These are phyloP conservation scores for Ennomos fuscantarius DNA, from an alignment of 2,888 invertebrate genomes.

Conservation along the genomic window DNA sequence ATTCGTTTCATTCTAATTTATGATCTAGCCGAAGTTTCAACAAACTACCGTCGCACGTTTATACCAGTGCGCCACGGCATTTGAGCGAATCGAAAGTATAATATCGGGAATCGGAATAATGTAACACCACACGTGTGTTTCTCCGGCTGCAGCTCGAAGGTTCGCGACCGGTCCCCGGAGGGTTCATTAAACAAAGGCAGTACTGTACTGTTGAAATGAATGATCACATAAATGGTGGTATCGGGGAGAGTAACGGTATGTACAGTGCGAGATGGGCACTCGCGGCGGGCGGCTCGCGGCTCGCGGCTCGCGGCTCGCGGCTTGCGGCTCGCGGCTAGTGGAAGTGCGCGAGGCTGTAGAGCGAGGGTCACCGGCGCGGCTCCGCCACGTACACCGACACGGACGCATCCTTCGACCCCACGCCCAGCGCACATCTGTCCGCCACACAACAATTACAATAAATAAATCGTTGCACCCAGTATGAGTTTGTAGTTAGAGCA, in stretches of 20 bases:
- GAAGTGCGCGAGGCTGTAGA: conserved; percentile 50
- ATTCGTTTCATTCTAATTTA: too few relatives aligned
- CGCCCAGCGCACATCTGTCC: conserved; percentile 90
- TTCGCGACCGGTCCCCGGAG: too few relatives aligned
- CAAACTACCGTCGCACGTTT: neutral
- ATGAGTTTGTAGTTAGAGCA: too few relatives aligned
- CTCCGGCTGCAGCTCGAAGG: neutral
- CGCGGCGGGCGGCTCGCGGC: too few relatives aligned
- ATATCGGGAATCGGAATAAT: conserved; percentile 42
- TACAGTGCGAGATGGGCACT: too few relatives aligned
- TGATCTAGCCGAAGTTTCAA: too few relatives aligned
- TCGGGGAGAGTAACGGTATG: too few relatives aligned
- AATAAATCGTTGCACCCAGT: too few relatives aligned
- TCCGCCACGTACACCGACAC: conserved; percentile 92
- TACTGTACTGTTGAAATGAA: too few relatives aligned
- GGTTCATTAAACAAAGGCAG: too few relatives aligned
- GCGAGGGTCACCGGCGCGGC: conserved; percentile 88
- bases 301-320: too few relatives aligned
- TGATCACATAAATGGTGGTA: too few relatives aligned
- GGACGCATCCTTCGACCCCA: conserved; percentile 93
- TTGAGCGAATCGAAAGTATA: neutral
- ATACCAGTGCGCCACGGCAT: neutral
- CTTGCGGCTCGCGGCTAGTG: conserved; percentile 41
- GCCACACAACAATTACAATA: neutral
- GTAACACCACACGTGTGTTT: conserved; percentile 53